phyloP scores from a whole-genome alignment of 2,797 vertebrate genomes.

The Squalus acanthias region DNA sequence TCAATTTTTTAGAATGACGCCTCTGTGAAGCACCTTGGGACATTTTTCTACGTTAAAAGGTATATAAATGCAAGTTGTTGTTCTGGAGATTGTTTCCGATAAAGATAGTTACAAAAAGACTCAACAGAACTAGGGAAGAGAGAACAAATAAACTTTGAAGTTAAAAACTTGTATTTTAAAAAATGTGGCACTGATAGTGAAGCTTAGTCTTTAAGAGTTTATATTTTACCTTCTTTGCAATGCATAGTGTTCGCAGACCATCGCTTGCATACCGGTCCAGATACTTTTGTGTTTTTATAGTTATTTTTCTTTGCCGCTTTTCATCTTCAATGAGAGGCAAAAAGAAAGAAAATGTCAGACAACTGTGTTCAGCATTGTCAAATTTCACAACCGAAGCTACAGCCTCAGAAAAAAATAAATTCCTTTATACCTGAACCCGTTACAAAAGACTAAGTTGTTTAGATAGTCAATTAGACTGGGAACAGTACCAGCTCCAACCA shows the following conservation, averaged over 20 bases:
- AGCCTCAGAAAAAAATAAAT: not conserved
- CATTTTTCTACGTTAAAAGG: not conserved
- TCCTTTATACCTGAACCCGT: not conserved
- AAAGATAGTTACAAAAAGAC: not conserved
- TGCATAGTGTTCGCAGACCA: slow-evolving; percentile 82
- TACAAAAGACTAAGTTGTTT: not conserved
- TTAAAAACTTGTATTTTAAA: not conserved
- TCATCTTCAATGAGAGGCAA: slow-evolving; percentile 43
- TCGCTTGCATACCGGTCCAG: slow-evolving; percentile 78
- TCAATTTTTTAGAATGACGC: not conserved
- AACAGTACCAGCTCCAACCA: not conserved
- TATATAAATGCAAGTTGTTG: not conserved
- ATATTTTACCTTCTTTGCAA: slow-evolving; percentile 77
- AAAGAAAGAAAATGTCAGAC: slow-evolving; percentile 42
- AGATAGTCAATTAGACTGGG: not conserved
- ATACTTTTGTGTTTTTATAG: slow-evolving; percentile 71
- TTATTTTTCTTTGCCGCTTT: slow-evolving; percentile 62
- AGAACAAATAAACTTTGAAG: not conserved
- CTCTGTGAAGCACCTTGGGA: not conserved
- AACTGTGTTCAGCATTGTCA: not conserved
- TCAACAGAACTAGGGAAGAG: not conserved
- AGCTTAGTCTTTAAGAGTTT: not conserved
- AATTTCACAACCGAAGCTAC: not conserved
- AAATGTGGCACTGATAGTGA: not conserved
- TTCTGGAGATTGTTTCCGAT: not conserved